Evolutionary conservation across 2,113 vertebrate genomes (phyloP).

Genomic region (Eurystomus gularis): DNA sequence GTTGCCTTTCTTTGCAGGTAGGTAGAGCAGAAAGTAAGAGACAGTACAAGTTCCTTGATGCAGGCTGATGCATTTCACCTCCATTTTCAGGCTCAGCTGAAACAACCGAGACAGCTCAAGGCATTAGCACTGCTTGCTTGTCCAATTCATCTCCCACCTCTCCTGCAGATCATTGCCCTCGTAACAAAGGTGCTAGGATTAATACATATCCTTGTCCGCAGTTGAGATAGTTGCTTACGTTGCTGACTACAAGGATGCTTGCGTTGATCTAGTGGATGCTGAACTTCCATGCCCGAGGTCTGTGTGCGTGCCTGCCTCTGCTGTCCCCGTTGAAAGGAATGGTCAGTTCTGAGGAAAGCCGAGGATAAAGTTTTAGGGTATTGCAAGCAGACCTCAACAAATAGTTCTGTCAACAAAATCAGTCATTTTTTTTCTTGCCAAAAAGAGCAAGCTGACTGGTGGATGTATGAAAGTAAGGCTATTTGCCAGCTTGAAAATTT

Average conservation of each 20-base stretch:
- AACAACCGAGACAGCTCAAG: not conserved
- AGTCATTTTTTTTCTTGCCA: not conserved
- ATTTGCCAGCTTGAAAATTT: not conserved
- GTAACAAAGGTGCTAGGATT: not conserved
- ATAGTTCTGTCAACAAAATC: not conserved
- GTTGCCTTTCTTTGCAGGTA: not conserved
- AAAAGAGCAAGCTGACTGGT: not conserved
- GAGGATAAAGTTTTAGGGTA: not conserved
- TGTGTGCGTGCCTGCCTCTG: accelerated
- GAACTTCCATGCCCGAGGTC: not conserved
- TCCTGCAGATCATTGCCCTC: not conserved
- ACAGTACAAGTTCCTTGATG: accelerated
- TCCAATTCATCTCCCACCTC: not conserved
- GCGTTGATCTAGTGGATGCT: not conserved
- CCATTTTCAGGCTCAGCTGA: not conserved
- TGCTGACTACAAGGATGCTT: accelerated
- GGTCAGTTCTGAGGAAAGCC: not conserved
- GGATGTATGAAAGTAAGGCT: not conserved
- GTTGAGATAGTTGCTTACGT: not conserved
- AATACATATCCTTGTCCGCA: not conserved
- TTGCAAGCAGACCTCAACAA: not conserved
- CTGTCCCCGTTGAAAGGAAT: accelerated
- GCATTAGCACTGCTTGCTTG: not conserved
- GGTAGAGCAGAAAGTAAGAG: not conserved
- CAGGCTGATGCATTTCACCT: not conserved